Percentiles rank a stretch among this genome's conserved stretches.
phyloP scores from a whole-genome alignment of 2,113 vertebrate species.

The Pithys albifrons region DNA sequence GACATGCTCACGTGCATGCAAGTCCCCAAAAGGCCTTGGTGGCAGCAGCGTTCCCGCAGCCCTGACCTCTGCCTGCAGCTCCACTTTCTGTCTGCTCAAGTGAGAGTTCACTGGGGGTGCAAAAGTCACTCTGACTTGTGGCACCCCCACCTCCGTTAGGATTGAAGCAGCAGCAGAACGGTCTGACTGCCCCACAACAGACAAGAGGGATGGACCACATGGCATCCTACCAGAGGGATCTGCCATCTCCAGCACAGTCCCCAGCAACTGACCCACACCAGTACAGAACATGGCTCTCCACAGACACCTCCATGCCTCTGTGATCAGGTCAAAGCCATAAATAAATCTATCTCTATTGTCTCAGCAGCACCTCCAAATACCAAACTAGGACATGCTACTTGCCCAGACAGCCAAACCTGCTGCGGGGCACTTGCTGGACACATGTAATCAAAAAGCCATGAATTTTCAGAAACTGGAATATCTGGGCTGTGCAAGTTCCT shows the following conservation, averaged over 20 bases:
- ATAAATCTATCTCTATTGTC: background rate
- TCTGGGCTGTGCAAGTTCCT: background rate
- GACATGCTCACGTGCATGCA: rapidly evolving
- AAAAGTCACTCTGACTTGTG: background rate
- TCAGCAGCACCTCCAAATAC: background rate
- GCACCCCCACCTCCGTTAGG: background rate
- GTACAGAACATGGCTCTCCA: background rate
- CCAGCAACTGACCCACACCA: background rate
- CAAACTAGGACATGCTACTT: background rate
- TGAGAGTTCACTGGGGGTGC: background rate
- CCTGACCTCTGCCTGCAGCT: background rate
- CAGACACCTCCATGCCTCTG: rapidly evolving
- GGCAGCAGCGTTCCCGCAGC: rapidly evolving
- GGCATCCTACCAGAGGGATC: background rate
- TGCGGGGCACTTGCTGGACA: background rate
- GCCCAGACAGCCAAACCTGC: background rate
- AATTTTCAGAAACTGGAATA: background rate
- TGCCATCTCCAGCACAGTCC: background rate
- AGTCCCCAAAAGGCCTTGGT: background rate
- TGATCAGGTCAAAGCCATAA: background rate
- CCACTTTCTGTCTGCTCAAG: background rate
- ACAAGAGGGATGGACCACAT: background rate
- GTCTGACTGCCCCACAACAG: background rate
- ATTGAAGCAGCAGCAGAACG: rapidly evolving
- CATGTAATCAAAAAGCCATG: rapidly evolving